Evolutionary conservation across 2,797 vertebrate species (phyloP).

Genomic region (Anguilla pacifica): DNA sequence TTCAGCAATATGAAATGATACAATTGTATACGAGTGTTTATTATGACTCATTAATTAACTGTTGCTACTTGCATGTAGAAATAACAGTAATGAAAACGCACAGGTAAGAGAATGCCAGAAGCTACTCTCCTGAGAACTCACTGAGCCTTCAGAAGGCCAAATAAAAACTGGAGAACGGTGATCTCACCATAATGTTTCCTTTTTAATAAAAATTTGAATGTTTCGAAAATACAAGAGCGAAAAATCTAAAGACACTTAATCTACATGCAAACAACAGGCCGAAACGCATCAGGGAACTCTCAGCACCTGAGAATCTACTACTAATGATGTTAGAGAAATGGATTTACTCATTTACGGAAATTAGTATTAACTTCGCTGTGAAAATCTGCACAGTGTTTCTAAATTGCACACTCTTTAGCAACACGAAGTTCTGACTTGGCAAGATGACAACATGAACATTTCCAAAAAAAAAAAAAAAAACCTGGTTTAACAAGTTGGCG

Average conservation of each 20-base stretch:
- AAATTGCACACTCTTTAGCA: slow-evolving; percentile 7
- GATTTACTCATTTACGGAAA: neutral
- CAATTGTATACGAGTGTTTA: neutral
- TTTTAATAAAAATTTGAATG: slow-evolving; percentile 7
- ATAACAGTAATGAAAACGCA: neutral
- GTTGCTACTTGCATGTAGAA: neutral
- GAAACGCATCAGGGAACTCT: neutral
- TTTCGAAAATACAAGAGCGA: neutral
- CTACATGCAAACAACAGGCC: slow-evolving; percentile 1
- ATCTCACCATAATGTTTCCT: neutral
- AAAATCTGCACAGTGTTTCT: neutral
- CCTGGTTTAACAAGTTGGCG: slow-evolving; percentile 3
- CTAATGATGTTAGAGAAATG: neutral
- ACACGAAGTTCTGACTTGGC: slow-evolving; percentile 7
- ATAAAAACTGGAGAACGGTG: neutral
- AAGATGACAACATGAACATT: slow-evolving; percentile 16
- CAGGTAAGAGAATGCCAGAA: neutral
- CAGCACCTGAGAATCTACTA: neutral
- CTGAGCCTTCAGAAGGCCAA: neutral
- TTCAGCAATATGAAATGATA: neutral
- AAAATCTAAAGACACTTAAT: slow-evolving; percentile 12
- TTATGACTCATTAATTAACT: neutral
- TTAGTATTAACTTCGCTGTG: neutral
- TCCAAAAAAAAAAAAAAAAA: neutral
- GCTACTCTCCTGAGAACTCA: neutral